phyloP scores from a whole-genome alignment of 2,113 vertebrate genomes.

The Saguinus midas region DNA sequence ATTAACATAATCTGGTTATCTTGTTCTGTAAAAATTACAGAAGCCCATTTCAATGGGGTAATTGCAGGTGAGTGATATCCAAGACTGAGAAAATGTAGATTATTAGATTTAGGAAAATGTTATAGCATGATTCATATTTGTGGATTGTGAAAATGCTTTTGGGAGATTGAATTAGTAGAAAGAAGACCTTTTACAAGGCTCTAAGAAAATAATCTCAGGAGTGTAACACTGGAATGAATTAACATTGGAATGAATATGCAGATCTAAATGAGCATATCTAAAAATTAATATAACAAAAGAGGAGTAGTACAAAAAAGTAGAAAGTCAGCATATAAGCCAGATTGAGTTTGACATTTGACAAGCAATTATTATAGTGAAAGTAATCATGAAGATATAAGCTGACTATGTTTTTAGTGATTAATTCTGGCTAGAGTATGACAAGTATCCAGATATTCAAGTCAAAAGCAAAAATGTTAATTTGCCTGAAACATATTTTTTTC shows the following conservation, averaged over 20 bases:
- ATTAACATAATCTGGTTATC: conserved; percentile 75
- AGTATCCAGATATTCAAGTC: conserved; percentile 40
- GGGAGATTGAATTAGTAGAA: conserved; percentile 77
- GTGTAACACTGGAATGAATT: conserved; percentile 73
- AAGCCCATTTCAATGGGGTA: conserved; percentile 74
- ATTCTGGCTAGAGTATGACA: conserved; percentile 24
- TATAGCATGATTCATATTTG: conserved; percentile 78
- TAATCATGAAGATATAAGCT: conserved; percentile 33
- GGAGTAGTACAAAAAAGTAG: not conserved
- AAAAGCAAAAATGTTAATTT: conserved; percentile 48
- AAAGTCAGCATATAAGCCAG: conserved; percentile 6
- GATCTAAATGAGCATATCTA: conserved; percentile 66
- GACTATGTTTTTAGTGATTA: conserved; percentile 16
- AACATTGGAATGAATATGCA: conserved; percentile 60
- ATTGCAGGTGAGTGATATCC: conserved; percentile 79
- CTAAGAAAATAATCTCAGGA: conserved; percentile 62
- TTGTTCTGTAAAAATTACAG: conserved; percentile 72
- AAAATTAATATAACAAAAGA: conserved; percentile 71
- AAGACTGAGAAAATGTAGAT: conserved; percentile 78
- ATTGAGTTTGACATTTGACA: conserved; percentile 52
- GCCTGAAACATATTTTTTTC: conserved; percentile 1
- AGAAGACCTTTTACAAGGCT: conserved; percentile 75
- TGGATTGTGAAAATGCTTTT: conserved; percentile 78
- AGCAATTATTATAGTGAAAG: conserved; percentile 49
- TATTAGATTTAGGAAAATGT: conserved; percentile 79